A percentile compares a stretch with the other conserved stretches of the same genome.
These are phyloP conservation scores for Bungarus multicinctus DNA, from an alignment of 2,113 vertebrate species.

Conservation along the genomic window DNA sequence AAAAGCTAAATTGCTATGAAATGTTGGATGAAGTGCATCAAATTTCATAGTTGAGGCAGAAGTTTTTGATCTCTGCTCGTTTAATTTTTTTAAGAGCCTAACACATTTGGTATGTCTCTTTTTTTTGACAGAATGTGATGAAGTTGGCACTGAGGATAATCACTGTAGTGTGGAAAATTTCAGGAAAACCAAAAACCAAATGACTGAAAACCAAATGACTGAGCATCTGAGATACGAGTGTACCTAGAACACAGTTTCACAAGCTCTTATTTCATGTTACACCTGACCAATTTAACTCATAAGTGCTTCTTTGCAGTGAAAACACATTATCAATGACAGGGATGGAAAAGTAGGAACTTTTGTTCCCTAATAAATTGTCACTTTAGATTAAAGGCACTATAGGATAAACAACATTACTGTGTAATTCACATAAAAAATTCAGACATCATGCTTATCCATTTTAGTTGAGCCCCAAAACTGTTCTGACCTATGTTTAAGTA, in stretches of 20 bases:
- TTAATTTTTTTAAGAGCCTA: neutral
- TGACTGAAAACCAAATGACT: neutral
- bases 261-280: neutral
- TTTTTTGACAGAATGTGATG: neutral
- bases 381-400: neutral
- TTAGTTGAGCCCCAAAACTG: neutral
- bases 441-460: neutral
- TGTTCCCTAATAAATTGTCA: neutral
- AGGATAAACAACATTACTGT: neutral
- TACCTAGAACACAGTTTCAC: neutral
- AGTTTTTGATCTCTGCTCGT: neutral
- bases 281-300: neutral
- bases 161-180: neutral
- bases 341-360: neutral
- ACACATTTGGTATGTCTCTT: neutral
- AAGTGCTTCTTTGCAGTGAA: neutral
- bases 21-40: neutral
- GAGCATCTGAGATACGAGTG: neutral
- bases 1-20: neutral
- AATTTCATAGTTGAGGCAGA: neutral
- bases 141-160: neutral
- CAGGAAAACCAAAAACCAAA: too few species aligned
- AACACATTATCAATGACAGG: neutral
- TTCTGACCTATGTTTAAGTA: neutral
- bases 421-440: conserved; percentile 1